Evolutionary conservation across 2,113 vertebrate species (phyloP).

Genomic region (Charadrius vociferus): DNA sequence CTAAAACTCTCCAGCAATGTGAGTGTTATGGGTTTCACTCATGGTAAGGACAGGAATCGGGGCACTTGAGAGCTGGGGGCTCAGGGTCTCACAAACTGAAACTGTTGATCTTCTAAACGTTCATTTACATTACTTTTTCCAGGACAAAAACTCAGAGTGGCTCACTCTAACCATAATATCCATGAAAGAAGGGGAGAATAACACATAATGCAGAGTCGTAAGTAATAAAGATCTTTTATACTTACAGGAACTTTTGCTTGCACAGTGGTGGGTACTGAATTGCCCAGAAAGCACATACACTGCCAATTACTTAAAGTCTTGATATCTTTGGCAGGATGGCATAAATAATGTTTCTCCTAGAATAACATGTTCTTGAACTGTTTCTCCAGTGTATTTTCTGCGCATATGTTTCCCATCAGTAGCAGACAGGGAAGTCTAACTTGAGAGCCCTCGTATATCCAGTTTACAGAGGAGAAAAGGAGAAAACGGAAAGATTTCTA

Average conservation of each 20-base stretch:
- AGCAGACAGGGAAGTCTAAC: neutral
- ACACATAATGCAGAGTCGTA: neutral
- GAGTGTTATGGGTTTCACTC: neutral
- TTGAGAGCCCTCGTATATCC: neutral
- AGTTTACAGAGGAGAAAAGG: neutral
- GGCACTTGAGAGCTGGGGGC: no score
- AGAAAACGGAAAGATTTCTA: neutral
- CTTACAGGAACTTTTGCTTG: neutral
- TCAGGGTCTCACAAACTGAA: neutral
- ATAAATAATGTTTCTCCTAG: slow-evolving; percentile 1
- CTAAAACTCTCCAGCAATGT: neutral
- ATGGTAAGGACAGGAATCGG: neutral
- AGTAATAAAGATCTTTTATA: neutral
- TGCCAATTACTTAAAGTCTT: neutral
- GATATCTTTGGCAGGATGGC: neutral
- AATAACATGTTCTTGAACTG: slow-evolving; percentile 43
- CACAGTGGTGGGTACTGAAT: neutral
- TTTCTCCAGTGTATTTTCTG: neutral
- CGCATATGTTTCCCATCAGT: slow-evolving; percentile 33
- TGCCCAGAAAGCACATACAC: neutral
- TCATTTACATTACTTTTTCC: neutral
- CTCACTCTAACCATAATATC: neutral
- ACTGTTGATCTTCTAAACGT: neutral
- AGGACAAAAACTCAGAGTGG: neutral
- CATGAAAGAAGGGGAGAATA: neutral